phyloP scores from a whole-genome alignment of 2,797 vertebrate species.

The Fringilla coelebs region DNA sequence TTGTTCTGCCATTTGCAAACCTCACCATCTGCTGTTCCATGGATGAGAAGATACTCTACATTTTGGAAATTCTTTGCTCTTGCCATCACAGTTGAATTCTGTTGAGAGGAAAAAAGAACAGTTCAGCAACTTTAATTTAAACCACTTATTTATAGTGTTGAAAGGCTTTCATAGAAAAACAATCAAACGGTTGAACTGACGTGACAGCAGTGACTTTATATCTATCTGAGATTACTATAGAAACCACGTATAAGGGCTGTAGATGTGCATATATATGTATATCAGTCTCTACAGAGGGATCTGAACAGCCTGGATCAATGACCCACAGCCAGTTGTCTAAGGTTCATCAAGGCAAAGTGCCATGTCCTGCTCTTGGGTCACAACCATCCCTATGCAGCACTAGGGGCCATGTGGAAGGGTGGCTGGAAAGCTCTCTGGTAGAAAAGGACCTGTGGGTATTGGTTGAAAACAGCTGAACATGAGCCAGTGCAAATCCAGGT shows the following conservation, averaged over 20 bases:
- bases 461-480: neutral
- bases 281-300: neutral
- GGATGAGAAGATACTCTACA: slow-evolving; percentile 84
- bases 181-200: neutral
- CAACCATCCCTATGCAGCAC: neutral
- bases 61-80: slow-evolving; percentile 84
- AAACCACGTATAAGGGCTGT: neutral
- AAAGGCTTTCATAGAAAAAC: slow-evolving; percentile 41
- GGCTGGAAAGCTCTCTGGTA: neutral
- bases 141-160: slow-evolving; percentile 15
- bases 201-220: neutral
- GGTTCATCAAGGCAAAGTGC: neutral
- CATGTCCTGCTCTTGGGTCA: neutral
- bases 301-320: neutral
- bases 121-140: slow-evolving; percentile 75
- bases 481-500: neutral
- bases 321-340: neutral
- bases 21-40: slow-evolving; percentile 87
- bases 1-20: slow-evolving; percentile 78
- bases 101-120: slow-evolving; percentile 75
- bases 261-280: too few species aligned
- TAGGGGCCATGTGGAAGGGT: neutral
- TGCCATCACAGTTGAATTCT: slow-evolving; percentile 86
- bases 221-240: neutral
- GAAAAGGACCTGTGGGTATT: neutral